phyloP scores from a whole-genome alignment of 2,888 invertebrate species.

The Calameuta filiformis region DNA sequence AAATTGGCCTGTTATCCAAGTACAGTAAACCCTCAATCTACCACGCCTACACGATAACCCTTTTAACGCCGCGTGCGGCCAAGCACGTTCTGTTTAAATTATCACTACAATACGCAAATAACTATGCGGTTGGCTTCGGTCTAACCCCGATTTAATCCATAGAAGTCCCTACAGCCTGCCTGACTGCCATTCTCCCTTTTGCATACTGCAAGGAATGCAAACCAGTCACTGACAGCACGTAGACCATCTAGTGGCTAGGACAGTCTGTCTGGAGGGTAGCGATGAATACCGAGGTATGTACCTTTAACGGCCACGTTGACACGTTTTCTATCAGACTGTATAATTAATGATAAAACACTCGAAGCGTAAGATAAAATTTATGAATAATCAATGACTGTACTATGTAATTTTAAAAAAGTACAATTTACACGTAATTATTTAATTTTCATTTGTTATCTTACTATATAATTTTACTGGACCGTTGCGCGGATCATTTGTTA shows the following conservation, averaged over 20 bases:
- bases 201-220: conserved; percentile 1
- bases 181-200: neutral
- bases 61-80: conserved; percentile 4
- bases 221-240: conserved; percentile 1
- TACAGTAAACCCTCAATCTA: neutral
- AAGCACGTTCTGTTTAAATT: conserved; percentile 30
- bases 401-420: neutral
- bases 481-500: neutral
- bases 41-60: neutral
- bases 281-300: neutral
- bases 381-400: neutral
- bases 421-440: neutral
- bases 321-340: neutral
- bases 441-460: neutral
- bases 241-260: neutral
- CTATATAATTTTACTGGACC: neutral
- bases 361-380: neutral
- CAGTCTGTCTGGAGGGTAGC: neutral
- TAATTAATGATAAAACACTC: neutral
- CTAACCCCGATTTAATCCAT: conserved; percentile 16
- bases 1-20: conserved; percentile 2
- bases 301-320: neutral
- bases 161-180: neutral
- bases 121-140: conserved; percentile 20
- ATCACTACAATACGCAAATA: conserved; percentile 38